phyloP scores from a whole-genome alignment of 1,140 invertebrate genomes.

The Nasonia longicornis region DNA sequence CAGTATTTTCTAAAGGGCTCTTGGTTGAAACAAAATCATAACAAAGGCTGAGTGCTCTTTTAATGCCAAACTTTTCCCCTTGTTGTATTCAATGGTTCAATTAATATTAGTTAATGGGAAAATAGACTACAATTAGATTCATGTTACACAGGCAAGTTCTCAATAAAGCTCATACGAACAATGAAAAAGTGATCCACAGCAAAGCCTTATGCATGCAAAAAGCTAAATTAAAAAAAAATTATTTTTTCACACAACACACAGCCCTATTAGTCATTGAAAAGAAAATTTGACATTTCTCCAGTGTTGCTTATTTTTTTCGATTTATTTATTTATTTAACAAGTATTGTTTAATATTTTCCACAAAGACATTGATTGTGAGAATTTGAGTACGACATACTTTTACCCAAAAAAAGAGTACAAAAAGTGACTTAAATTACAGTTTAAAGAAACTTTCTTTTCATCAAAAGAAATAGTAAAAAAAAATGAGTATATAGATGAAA shows the following conservation, averaged over 20 bases:
- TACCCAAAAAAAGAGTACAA: not conserved
- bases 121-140: conserved; percentile 40
- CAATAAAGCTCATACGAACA: conserved; percentile 35
- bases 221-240: not conserved
- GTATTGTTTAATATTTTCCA: not conserved
- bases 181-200: conserved; percentile 19
- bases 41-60: conserved; percentile 26
- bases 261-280: not conserved
- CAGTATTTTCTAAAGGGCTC: not conserved
- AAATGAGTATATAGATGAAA: not conserved
- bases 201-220: not conserved
- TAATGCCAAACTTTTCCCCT: conserved; percentile 37
- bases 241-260: not conserved
- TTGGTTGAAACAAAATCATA: conserved; percentile 11
- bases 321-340: not conserved
- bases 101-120: conserved; percentile 38
- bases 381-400: not conserved
- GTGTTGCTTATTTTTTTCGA: not conserved
- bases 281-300: not conserved
- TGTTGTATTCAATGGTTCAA: conserved; percentile 44
- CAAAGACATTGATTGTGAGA: not conserved
- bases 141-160: conserved; percentile 25
- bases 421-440: not conserved
- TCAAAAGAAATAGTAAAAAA: not conserved
- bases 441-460: not conserved